Evolutionary conservation across 2,113 vertebrate genomes (phyloP), one percentile per base, ranked within the genome.

Genomic region (Gracilinanus agilis): DNA sequence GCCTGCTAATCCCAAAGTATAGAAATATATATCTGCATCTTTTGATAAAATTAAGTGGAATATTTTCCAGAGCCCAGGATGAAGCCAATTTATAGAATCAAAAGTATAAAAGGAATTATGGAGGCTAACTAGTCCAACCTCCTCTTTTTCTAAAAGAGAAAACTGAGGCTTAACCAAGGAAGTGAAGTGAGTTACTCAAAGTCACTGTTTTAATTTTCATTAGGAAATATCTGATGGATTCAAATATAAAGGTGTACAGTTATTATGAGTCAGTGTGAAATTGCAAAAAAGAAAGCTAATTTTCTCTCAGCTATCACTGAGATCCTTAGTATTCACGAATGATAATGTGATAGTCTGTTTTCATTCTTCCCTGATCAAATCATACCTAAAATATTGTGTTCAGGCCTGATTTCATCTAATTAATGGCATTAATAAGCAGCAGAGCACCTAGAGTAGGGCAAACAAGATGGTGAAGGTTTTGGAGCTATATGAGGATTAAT

Each of bases 21-120:
- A 96, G 96, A 88, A 94, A 94, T 96, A 89, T 89, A 95, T 90
- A 61, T 58, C 11, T 91, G 54, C 27, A 6, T 97, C 96, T 97
- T 92, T 54, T 94, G 96, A 92, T 96, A 92, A 94, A 83, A 96
- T 92, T 96, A 94, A 9, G 10, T 53, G 88, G 88, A 16, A 75
- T 94, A 11, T 10, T 91, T 92, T 44, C n/a, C 61, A 92, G 88
- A 75, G 5, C 24, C 9, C 9, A 92, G 2, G 44, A 8, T 49
- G 95, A 7, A 24, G 34, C 94, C 92, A 91, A 16, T 67, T 12
- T 34, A 67, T 13, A 67, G 58, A 67, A 67, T 29, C 2, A 29
- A 67, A 67, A 2, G 27, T 24, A 29, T 61, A 12, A 61, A 58
- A 61, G 29, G 29, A 11, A 13, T 67, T 16, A 13, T 67, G 13